A percentile compares a stretch with the other conserved stretches of the same genome.
Evolutionary conservation across 2,113 vertebrate genomes (phyloP).

Genomic region (Syrrhaptes paradoxus): DNA sequence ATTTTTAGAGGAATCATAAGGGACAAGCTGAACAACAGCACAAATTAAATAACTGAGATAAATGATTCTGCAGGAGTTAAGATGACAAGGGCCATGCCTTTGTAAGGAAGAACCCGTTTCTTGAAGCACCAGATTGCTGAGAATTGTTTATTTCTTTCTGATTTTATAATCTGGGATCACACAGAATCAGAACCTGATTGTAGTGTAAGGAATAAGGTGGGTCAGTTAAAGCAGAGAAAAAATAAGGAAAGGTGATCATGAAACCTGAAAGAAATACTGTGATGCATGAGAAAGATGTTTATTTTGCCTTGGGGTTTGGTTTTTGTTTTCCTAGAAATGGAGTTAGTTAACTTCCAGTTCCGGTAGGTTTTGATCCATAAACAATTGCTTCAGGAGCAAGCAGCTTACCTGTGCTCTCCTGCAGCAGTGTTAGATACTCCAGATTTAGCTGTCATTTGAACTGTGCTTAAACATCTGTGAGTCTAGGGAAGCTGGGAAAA

Average conservation of each 20-base stretch:
- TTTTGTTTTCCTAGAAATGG: rapidly evolving
- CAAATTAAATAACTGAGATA: neutral
- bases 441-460: neutral
- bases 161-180: neutral
- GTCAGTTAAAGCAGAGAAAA: neutral
- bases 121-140: neutral
- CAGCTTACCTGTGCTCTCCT: neutral
- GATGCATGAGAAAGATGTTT: neutral
- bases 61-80: neutral
- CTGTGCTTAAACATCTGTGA: neutral
- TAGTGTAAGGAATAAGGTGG: neutral
- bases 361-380: neutral
- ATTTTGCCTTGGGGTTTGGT: neutral
- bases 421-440: neutral
- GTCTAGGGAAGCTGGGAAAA: neutral
- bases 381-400: neutral
- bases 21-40: neutral
- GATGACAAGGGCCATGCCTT: neutral
- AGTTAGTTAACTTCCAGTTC: neutral
- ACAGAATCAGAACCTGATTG: neutral
- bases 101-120: neutral
- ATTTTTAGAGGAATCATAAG: neutral
- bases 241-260: neutral
- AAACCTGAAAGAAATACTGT: neutral
- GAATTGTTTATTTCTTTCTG: neutral